Conservation (phyloP, 2,797 vertebrate species). For the Craterocephalus amniculus region DNA sequence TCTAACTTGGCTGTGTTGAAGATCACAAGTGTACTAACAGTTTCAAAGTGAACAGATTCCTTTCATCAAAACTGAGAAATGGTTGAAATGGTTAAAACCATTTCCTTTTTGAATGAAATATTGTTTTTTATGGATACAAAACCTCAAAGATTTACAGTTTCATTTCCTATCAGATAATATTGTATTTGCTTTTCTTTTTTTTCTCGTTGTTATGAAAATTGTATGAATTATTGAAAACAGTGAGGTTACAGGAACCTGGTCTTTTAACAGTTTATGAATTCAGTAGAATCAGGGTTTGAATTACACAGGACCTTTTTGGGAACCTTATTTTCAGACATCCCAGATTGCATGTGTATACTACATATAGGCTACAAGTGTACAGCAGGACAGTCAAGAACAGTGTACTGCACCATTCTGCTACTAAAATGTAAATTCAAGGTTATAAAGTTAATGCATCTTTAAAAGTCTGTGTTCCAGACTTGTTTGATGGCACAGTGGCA, state of each 20-base stretch:
- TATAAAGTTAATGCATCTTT: too few relatives aligned
- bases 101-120: neutral
- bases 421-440: neutral
- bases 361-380: too few relatives aligned
- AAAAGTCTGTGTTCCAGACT: too few relatives aligned
- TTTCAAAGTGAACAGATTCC: neutral
- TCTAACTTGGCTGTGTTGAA: neutral
- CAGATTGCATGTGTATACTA: too few relatives aligned
- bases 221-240: neutral
- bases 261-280: neutral
- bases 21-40: neutral
- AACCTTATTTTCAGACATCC: too few relatives aligned
- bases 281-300: neutral
- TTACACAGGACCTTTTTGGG: neutral
- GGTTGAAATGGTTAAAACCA: neutral
- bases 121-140: neutral
- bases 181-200: too few relatives aligned
- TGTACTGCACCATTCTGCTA: neutral
- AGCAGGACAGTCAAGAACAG: too few relatives aligned
- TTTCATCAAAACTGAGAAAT: neutral
- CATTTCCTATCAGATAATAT: too few relatives aligned
- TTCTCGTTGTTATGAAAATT: too few relatives aligned
- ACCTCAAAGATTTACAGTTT: neutral
- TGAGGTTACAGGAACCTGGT: neutral
- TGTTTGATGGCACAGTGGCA: neutral